Percentiles rank a stretch among this genome's conserved stretches.
These are phyloP conservation scores for Chouioia cunea DNA, from an alignment of 2,888 invertebrate genomes.

Conservation along the genomic window DNA sequence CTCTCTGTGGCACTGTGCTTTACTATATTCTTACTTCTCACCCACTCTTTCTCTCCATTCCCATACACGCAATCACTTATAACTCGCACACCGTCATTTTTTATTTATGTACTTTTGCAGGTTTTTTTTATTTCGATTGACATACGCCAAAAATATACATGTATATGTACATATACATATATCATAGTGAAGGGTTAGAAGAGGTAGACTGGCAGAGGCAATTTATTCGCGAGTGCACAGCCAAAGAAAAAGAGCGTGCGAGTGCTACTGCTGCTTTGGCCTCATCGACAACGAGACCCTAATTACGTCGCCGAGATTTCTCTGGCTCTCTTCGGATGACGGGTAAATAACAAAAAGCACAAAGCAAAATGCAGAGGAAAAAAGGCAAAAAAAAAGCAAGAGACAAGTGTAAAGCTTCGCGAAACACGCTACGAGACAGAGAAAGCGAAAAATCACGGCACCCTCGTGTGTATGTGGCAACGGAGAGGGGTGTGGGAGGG, in stretches of 20 bases:
- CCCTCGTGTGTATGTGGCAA: no score
- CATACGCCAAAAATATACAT: not conserved
- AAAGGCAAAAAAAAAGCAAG: not conserved
- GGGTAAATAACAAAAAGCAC: slow-evolving; percentile 3
- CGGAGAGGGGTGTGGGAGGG: no score
- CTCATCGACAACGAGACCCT: slow-evolving; percentile 15
- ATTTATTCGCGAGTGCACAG: slow-evolving; percentile 14
- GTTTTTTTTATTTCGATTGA: slow-evolving; percentile 46
- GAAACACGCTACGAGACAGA: slow-evolving; percentile 10
- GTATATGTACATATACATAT: no score
- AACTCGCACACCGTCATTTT: slow-evolving; percentile 49
- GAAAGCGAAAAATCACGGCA: slow-evolving; percentile 4
- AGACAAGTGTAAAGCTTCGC: slow-evolving; percentile 10
- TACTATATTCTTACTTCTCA: not conserved
- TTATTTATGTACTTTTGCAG: slow-evolving; percentile 46
- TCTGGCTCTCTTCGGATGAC: not conserved
- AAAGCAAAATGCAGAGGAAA: not conserved
- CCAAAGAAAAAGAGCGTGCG: slow-evolving; percentile 13
- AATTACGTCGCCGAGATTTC: slow-evolving; percentile 16
- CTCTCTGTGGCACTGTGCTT: slow-evolving; percentile 6
- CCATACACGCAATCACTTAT: slow-evolving; percentile 46
- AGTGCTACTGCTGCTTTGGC: no score
- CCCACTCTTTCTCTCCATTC: slow-evolving; percentile 18
- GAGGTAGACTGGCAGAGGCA: not conserved
- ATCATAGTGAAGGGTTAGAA: no score